phyloP scores from a whole-genome alignment of 2,113 vertebrate genomes.

The Lepus timidus region DNA sequence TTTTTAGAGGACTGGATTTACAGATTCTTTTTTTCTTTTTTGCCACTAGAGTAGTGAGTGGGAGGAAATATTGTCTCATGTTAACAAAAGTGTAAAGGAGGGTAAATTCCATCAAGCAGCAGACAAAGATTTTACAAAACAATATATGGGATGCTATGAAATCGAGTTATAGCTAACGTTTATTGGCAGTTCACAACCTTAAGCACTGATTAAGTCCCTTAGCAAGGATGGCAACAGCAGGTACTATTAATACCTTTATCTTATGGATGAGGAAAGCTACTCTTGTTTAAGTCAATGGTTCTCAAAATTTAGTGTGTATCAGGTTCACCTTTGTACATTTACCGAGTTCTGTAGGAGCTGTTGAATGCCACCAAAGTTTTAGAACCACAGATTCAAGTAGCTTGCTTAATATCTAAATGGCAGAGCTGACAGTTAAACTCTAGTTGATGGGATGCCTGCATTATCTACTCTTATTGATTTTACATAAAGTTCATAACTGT shows the following conservation, averaged over 20 bases:
- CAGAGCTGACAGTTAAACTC: background rate
- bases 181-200: background rate
- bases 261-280: conserved; percentile 3
- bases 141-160: background rate
- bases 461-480: background rate
- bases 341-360: background rate
- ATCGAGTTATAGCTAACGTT: background rate
- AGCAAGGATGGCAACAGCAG: background rate
- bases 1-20: background rate
- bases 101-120: background rate
- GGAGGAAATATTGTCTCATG: background rate
- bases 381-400: background rate
- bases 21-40: background rate
- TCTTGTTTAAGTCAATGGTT: background rate
- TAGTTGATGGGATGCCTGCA: background rate
- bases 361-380: background rate
- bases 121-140: background rate
- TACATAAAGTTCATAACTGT: background rate
- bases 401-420: background rate
- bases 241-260: background rate
- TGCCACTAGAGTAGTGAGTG: background rate
- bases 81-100: background rate
- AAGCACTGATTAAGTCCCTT: background rate
- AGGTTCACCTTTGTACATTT: background rate
- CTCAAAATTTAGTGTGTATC: background rate